Evolutionary conservation across 2,113 vertebrate genomes (phyloP).

Genomic region (Dicaeum eximium): DNA sequence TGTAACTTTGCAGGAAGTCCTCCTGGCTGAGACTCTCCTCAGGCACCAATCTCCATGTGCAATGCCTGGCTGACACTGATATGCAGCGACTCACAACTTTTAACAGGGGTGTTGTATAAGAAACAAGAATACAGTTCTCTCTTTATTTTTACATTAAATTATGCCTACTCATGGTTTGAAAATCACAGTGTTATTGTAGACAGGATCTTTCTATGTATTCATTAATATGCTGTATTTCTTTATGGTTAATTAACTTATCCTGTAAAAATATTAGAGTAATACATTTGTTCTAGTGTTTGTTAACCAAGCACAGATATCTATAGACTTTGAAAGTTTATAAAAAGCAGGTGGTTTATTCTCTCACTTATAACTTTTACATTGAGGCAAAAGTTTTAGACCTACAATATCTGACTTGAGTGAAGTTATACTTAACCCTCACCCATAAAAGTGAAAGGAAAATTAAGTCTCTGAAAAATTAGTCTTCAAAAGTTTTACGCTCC

Average conservation of each 20-base stretch:
- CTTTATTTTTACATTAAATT: background rate
- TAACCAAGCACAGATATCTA: background rate
- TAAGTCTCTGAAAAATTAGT: background rate
- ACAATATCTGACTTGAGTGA: background rate
- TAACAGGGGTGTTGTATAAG: background rate
- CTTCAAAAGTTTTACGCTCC: background rate
- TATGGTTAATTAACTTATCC: background rate
- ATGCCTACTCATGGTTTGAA: background rate
- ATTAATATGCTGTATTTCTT: background rate
- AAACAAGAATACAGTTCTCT: background rate
- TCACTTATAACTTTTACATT: background rate
- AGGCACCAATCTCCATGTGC: accelerated
- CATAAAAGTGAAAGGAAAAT: background rate
- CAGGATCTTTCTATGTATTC: background rate
- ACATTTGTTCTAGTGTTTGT: background rate
- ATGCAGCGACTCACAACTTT: background rate
- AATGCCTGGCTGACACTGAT: background rate
- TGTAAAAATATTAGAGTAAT: background rate
- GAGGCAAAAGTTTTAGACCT: background rate
- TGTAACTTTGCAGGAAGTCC: background rate
- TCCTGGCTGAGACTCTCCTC: background rate
- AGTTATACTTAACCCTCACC: background rate
- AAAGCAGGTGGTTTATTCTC: background rate
- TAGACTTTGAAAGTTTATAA: background rate
- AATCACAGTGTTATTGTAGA: background rate